Evolutionary conservation across 2,797 vertebrate genomes (phyloP), one percentile per base, ranked within the genome.

Genomic region (Ceyx erithaca): DNA sequence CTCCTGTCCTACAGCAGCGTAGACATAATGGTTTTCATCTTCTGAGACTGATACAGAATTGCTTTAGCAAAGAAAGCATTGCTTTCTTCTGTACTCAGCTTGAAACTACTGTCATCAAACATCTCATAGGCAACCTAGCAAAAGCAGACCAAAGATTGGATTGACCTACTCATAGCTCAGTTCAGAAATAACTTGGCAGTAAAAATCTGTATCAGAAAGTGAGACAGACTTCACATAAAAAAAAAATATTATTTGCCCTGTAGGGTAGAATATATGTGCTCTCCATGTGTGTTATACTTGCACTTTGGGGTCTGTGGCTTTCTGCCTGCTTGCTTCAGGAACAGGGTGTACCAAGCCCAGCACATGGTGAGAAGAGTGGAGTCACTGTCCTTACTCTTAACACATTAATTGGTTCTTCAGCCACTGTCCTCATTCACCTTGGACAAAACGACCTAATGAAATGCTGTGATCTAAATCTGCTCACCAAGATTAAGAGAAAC

Each of bases 401-500:
- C 23, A 55, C 55, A 28, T 1, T 3, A 41, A 18, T 43, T 41
- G 45, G 28, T 45, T 82, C 61, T 85, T 61, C 79, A 67, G 84
- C 30, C 1, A 0, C 49, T 88, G 30, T 16, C 54, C n/a, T 68
- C 55, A 4, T 45, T 55, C 75, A 81, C 75, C 31, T 91, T 71
- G 54, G 58, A 75, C 25, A 64, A 70, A 80, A 76, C 45, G 40
- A 63, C 31, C 80, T 40, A 22, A 17, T 49, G 68, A 80, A 92
- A 54, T 2, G 1, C 45, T 19, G 31, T 48, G 68, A 82, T 85
- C 48, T 55, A 77, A 90, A 70, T 57, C 49, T 70, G 52, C 73
- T 82, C 68, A 58, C 79, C 59, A 76, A 77, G 76, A 64, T 73
- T n/a, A 46, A 59, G 72, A 77, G 61, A 70, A 82, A 68, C 31